phyloP scores from a whole-genome alignment of 2,797 vertebrate genomes.

The Intellagama lesueurii region DNA sequence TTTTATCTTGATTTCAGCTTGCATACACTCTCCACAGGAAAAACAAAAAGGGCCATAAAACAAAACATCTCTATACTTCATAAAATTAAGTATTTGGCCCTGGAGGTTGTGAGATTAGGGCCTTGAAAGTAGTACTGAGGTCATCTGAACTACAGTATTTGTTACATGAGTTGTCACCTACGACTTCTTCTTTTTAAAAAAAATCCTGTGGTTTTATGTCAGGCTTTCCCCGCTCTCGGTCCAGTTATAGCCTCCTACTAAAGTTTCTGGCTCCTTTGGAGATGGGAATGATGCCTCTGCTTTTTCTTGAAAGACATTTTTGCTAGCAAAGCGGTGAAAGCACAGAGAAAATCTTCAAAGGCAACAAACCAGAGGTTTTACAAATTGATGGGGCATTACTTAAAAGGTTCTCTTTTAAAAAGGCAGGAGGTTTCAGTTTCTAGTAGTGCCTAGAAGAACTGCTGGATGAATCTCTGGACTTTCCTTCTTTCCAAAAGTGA shows the following conservation, averaged over 20 bases:
- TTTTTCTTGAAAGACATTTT: constrained; percentile 1
- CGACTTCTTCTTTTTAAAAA: background rate
- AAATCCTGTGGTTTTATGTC: background rate
- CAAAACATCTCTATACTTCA: background rate
- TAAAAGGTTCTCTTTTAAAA: background rate
- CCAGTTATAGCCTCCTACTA: background rate
- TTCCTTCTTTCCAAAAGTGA: background rate
- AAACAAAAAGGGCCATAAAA: background rate
- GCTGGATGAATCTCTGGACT: background rate
- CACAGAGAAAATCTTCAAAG: background rate
- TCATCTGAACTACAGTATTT: background rate
- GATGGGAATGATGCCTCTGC: background rate
- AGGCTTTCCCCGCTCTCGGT: no score
- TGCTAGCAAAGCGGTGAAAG: background rate
- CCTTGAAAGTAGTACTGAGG: background rate
- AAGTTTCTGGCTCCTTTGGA: background rate
- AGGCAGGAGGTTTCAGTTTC: background rate
- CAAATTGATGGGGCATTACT: constrained; percentile 7
- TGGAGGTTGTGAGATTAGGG: background rate
- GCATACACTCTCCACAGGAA: background rate
- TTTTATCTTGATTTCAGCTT: background rate
- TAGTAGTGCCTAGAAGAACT: background rate
- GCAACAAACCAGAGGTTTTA: background rate
- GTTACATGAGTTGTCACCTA: background rate
- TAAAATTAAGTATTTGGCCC: background rate